Base-by-base conservation (phyloP, 2,797 vertebrate species). In the Prunella strophiata region DNA sequence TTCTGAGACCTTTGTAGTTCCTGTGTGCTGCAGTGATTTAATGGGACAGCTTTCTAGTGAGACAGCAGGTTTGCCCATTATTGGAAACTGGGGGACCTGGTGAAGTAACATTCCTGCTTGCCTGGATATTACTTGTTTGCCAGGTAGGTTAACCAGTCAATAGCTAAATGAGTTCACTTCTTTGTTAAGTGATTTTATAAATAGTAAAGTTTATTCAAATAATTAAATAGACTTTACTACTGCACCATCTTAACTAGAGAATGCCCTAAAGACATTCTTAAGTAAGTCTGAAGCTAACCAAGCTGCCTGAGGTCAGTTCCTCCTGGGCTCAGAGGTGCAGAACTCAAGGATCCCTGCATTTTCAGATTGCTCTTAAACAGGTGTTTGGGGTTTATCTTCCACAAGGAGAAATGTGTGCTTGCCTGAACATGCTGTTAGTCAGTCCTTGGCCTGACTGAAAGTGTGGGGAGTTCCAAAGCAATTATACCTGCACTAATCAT, bases 111-210 rank as follows among this genome's bases (percentile, higher is more conserved):
- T 48, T 58, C 21, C 55, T 19, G 4, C 27, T 78, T 93, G 34
- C 34, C 63, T 52, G 68, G 57, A 3, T 88, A 25, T 50, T 74
- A 30, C 26, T 74, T 43, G 25, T 65, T 93, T 91, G 78, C 42
- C 50, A 78, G 79, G 20, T 80, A n/a, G 70, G 51, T 93, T 89
- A 88, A 74, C 48, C 58, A 80, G 88, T 80, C 50, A 85, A 11
- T 77, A 36, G 8, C 42, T 85, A 77, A 89, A 92, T 51, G 50
- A 91, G 43, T 61, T 91, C n/a, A 50, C 6, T 89, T n/a, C 38
- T 93, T 93, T 90, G 65, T 93, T 65, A 77, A 89, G 79, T 50
- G 22, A 89, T 88, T 72, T 88, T 62, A 65, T 95, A 91, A 92
- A 77, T 12, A 68, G 23, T 76, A 42, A 94, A 54, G 43, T 83